These are phyloP conservation scores for Pseudomyrmex pallidus DNA, from an alignment of 1,140 invertebrate species.

Conservation along the genomic window DNA sequence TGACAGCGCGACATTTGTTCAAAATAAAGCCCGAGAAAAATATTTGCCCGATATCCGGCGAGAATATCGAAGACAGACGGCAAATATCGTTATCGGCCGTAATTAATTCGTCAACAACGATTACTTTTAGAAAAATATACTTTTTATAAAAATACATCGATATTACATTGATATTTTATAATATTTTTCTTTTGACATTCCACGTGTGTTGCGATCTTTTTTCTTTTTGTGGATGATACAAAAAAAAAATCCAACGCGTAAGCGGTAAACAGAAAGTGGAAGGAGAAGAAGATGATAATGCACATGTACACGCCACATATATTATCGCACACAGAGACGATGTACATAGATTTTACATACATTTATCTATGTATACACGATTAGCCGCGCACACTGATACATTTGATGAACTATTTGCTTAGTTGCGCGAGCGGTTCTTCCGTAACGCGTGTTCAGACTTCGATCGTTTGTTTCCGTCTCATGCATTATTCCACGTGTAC, in stretches of 20 bases:
- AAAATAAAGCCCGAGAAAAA: constrained; percentile 29
- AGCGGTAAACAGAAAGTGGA: too few relatives aligned
- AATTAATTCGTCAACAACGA: constrained; percentile 4
- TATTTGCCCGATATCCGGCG: not conserved
- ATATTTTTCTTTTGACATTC: too few relatives aligned
- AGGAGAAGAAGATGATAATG: too few relatives aligned
- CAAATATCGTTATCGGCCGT: not conserved
- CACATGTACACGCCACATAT: too few relatives aligned
- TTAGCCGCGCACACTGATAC: constrained; percentile 29
- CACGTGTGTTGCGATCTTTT: too few relatives aligned
- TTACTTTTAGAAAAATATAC: not conserved
- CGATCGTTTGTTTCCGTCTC: constrained; percentile 61
- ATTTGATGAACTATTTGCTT: constrained; percentile 50
- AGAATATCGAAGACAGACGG: not conserved
- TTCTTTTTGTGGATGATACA: too few relatives aligned
- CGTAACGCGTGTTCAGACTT: constrained; percentile 58
- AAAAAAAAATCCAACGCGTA: too few relatives aligned
- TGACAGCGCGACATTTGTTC: constrained; percentile 7
- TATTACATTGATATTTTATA: not conserved
- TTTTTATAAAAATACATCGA: not conserved
- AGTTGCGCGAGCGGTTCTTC: constrained; percentile 38
- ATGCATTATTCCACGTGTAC: constrained; percentile 71
- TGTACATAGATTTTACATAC: not conserved
- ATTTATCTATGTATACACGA: not conserved
- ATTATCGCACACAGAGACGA: not conserved